Percentiles rank a stretch among this genome's conserved stretches.
These are phyloP conservation scores for Creontiades dilutus DNA, from an alignment of 2,888 invertebrate genomes.

Conservation along the genomic window DNA sequence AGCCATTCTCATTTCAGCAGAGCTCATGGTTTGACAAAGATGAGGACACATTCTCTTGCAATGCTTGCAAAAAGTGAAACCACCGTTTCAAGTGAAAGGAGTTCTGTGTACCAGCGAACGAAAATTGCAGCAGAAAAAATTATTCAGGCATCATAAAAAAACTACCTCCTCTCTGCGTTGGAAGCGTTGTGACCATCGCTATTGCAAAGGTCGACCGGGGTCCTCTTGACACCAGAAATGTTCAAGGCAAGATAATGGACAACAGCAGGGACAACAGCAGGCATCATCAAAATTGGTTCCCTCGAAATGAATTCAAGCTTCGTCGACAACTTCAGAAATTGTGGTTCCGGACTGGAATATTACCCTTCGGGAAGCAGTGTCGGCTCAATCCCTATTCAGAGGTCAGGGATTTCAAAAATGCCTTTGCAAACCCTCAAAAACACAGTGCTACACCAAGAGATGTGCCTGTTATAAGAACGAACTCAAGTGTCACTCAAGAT, in stretches of 20 bases:
- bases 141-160: background rate
- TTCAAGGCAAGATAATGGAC: background rate
- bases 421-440: slow-evolving; percentile 64
- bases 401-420: slow-evolving; percentile 62
- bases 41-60: background rate
- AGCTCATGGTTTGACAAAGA: background rate
- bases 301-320: slow-evolving; percentile 60
- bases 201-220: background rate
- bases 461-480: slow-evolving; percentile 65
- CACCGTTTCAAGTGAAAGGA: background rate
- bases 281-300: slow-evolving; percentile 68
- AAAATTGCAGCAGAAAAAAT: background rate
- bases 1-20: too few relatives aligned
- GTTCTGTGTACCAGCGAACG: background rate
- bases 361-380: slow-evolving; percentile 58
- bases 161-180: slow-evolving; percentile 19
- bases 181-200: slow-evolving; percentile 11
- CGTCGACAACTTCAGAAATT: slow-evolving; percentile 47
- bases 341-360: slow-evolving; percentile 57
- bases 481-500: slow-evolving; percentile 60
- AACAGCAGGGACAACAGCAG: slow-evolving; percentile 27
- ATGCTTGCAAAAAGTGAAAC: background rate
- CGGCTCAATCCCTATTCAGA: slow-evolving; percentile 59
- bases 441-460: slow-evolving; percentile 66
- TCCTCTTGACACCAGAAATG: background rate